Evolutionary conservation across 2,888 invertebrate genomes (phyloP).

Genomic region (Rugalucina vietnamica): DNA sequence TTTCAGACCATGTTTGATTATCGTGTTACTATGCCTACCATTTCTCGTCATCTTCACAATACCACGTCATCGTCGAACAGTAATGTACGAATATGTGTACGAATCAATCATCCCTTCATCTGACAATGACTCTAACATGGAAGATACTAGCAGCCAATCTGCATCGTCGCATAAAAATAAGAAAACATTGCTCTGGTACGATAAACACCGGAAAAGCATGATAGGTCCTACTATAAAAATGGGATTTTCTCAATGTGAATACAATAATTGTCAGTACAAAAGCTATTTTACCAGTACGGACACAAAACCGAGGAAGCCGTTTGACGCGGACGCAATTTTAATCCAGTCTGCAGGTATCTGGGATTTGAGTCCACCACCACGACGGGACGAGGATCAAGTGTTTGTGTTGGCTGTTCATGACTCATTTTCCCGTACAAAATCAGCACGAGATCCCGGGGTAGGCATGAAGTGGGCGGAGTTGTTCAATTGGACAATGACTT

Average conservation of each 20-base stretch:
- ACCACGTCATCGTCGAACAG: too few relatives aligned
- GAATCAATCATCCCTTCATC: too few relatives aligned
- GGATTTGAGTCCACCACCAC: background rate
- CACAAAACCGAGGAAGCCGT: background rate
- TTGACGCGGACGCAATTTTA: slow-evolving; percentile 22
- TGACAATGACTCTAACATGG: too few relatives aligned
- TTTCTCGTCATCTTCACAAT: too few relatives aligned
- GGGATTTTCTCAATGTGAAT: background rate
- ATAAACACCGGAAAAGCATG: slow-evolving; percentile 1
- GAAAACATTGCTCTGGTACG: slow-evolving; percentile 27
- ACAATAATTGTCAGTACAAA: background rate
- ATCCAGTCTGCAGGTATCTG: background rate
- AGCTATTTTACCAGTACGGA: background rate
- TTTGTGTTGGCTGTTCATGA: slow-evolving; percentile 32
- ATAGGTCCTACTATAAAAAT: background rate
- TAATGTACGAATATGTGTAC: too few relatives aligned
- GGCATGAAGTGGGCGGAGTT: background rate
- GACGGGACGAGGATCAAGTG: slow-evolving; percentile 10
- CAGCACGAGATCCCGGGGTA: too few relatives aligned
- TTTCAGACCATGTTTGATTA: too few relatives aligned
- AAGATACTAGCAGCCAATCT: too few relatives aligned
- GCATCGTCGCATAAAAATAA: too few relatives aligned
- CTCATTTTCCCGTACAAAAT: background rate
- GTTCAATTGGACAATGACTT: slow-evolving; percentile 45
- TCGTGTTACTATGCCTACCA: too few relatives aligned